Conservation (phyloP, 2,888 invertebrate species). For the Cerceris ruficornis region DNA sequence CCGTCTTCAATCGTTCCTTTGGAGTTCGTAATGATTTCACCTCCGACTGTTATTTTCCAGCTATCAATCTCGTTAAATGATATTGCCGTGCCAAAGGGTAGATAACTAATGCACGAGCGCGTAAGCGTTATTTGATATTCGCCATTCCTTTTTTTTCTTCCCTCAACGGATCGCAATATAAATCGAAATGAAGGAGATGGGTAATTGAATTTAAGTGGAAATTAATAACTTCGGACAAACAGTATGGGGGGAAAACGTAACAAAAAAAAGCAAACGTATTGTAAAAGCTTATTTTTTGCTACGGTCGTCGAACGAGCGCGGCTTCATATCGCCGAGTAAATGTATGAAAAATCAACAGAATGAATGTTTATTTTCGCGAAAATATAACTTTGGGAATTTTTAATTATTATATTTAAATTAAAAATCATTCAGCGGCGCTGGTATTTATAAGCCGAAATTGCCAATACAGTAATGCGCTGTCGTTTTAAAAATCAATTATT, state of each 20-base stretch:
- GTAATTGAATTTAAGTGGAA: too few species aligned
- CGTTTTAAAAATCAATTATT: background rate
- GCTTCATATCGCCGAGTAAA: background rate
- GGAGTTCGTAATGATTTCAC: slow-evolving; percentile 50
- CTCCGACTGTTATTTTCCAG: slow-evolving; percentile 8
- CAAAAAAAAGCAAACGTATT: too few species aligned
- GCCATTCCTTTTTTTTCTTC: background rate
- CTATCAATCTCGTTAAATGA: slow-evolving; percentile 9
- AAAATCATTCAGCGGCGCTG: background rate
- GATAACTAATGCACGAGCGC: background rate
- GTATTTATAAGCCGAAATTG: background rate
- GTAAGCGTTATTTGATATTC: background rate
- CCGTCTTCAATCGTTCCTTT: slow-evolving; percentile 60
- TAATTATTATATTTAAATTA: background rate
- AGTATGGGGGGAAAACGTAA: too few species aligned
- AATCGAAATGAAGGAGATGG: too few species aligned
- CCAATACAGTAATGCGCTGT: background rate
- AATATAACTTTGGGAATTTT: background rate
- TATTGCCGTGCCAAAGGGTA: background rate
- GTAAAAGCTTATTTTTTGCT: too few species aligned
- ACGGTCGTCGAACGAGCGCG: background rate
- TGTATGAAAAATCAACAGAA: background rate
- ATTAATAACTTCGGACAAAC: too few species aligned
- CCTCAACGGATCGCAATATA: too few species aligned
- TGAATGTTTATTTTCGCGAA: background rate